These are phyloP conservation scores for Aethina tumida DNA, from an alignment of 1,140 invertebrate species.

Conservation along the genomic window DNA sequence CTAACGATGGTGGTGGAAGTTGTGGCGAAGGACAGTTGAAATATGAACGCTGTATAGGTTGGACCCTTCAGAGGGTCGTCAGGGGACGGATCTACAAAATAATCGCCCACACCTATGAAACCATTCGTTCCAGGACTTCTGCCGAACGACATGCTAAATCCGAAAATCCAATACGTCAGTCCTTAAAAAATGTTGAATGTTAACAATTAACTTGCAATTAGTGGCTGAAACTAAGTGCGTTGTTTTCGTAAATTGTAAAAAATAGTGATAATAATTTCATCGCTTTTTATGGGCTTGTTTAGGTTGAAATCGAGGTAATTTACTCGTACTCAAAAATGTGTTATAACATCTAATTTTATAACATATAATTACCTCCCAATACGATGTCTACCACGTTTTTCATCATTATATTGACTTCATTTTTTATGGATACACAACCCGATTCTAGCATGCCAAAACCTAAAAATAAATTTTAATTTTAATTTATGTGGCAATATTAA, in stretches of 20 bases:
- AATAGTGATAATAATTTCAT: no score
- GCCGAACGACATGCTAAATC: constrained; percentile 87
- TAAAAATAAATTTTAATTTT: constrained; percentile 32
- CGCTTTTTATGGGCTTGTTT: no score
- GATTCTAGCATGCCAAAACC: constrained; percentile 89
- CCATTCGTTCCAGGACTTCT: constrained; percentile 56
- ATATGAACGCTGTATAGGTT: constrained; percentile 72
- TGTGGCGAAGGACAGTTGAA: constrained; percentile 82
- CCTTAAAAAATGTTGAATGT: constrained; percentile 35
- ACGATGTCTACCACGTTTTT: constrained; percentile 91
- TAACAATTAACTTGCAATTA: no score
- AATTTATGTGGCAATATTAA: neutral
- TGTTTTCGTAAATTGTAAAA: no score
- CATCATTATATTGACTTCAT: constrained; percentile 97
- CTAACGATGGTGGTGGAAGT: constrained; percentile 87
- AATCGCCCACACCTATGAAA: constrained; percentile 63
- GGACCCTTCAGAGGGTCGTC: constrained; percentile 63
- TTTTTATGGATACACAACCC: constrained; percentile 85
- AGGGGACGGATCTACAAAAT: constrained; percentile 56
- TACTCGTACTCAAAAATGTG: no score
- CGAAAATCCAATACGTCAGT: constrained; percentile 89
- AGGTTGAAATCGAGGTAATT: no score
- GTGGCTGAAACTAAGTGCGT: no score
- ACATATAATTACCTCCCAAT: constrained; percentile 54
- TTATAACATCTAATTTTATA: no score